These are phyloP conservation scores for Polypedilum pembai DNA, from an alignment of 1,140 invertebrate genomes.

Conservation along the genomic window DNA sequence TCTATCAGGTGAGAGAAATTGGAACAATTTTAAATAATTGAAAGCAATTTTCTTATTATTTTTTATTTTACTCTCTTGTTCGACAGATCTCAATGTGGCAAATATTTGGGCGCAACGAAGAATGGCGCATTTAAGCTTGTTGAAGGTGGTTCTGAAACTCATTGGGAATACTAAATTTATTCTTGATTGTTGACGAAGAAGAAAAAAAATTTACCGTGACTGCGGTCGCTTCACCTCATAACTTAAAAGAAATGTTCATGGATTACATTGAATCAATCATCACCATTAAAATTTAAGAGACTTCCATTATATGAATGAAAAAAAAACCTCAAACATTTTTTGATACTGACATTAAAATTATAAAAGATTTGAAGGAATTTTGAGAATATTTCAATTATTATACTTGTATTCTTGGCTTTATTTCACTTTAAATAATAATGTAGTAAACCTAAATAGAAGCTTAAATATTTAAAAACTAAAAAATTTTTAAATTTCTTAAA, in stretches of 20 bases:
- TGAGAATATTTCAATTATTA: no score
- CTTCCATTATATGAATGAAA: neutral
- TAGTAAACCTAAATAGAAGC: no score
- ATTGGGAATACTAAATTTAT: conserved; percentile 81
- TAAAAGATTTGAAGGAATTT: neutral
- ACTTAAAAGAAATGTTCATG: neutral
- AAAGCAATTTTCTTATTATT: neutral
- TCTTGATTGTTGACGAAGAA: neutral
- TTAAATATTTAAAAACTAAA: no score
- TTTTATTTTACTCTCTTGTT: neutral
- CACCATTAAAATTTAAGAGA: conserved; percentile 18
- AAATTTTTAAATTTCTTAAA: no score
- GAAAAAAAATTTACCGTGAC: neutral
- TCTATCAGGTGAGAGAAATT: conserved; percentile 58
- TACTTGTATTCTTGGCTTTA: no score
- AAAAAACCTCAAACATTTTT: neutral
- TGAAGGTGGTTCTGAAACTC: conserved; percentile 70
- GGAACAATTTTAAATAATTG: neutral
- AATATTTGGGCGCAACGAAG: conserved; percentile 86
- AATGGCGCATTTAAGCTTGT: conserved; percentile 86
- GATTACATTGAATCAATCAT: neutral
- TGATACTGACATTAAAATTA: conserved; percentile 1
- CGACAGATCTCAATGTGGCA: conserved; percentile 49
- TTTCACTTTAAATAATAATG: no score
- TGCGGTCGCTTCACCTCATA: neutral